These are phyloP conservation scores for Aptenodytes patagonicus DNA, from an alignment of 2,113 vertebrate genomes.

Conservation along the genomic window DNA sequence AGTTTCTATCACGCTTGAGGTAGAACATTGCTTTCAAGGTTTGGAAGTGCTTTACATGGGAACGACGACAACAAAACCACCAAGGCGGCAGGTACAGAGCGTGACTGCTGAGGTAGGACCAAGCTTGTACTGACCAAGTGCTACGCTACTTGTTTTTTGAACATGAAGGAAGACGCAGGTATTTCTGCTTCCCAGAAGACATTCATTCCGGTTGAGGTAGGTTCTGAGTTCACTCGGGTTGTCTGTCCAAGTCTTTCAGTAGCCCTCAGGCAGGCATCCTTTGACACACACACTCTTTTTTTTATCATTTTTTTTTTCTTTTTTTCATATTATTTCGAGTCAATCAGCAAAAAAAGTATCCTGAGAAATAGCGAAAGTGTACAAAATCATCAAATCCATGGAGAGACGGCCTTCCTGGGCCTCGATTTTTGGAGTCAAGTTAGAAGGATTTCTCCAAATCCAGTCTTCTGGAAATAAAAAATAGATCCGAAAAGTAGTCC, in stretches of 20 bases:
- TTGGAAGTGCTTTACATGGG: slow-evolving; percentile 89
- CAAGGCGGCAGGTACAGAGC: slow-evolving; percentile 68
- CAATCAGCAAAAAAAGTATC: slow-evolving; percentile 76
- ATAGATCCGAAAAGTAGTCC: slow-evolving; percentile 35
- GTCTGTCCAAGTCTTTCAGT: slow-evolving; percentile 75
- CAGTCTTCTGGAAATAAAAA: slow-evolving; percentile 47
- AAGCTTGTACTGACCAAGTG: slow-evolving; percentile 79
- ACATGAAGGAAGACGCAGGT: slow-evolving; percentile 78
- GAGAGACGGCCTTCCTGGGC: slow-evolving; percentile 3
- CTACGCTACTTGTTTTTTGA: slow-evolving; percentile 68
- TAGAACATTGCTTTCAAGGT: slow-evolving; percentile 95
- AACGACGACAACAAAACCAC: slow-evolving; percentile 9
- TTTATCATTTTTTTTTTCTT: neutral
- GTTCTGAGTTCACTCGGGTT: slow-evolving; percentile 81
- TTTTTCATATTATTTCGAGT: slow-evolving; percentile 65
- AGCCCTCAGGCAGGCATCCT: slow-evolving; percentile 76
- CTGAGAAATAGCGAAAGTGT: slow-evolving; percentile 81
- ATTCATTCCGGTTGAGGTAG: slow-evolving; percentile 99
- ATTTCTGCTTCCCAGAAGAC: slow-evolving; percentile 84
- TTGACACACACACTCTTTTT: slow-evolving; percentile 64
- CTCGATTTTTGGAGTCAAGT: slow-evolving; percentile 18
- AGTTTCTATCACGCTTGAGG: slow-evolving; percentile 85
- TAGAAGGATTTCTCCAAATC: slow-evolving; percentile 22
- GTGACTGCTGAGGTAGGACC: slow-evolving; percentile 93
- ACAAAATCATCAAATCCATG: slow-evolving; percentile 7